Percentiles rank a stretch among this genome's conserved stretches.
Conservation (phyloP, 1,140 invertebrate genomes). For the Sipha flava region DNA sequence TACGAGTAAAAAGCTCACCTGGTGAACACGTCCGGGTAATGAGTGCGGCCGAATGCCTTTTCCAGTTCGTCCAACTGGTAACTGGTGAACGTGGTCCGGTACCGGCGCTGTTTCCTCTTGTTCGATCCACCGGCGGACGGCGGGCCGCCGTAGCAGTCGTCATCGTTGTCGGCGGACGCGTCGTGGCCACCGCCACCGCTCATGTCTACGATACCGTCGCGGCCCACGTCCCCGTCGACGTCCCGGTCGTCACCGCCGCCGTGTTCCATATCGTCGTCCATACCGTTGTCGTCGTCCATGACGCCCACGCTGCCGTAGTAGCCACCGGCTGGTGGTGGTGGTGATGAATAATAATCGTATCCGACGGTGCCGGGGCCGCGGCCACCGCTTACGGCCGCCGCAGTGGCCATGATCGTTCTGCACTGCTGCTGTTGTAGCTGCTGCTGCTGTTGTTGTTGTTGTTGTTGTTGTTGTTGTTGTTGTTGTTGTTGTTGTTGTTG, state of each 20-base stretch:
- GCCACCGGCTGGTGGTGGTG: not conserved
- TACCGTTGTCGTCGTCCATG: not conserved
- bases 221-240: not conserved
- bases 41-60: conserved; percentile 92
- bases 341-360: not conserved
- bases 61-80: conserved; percentile 94
- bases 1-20: conserved; percentile 64
- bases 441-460: not conserved
- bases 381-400: not conserved
- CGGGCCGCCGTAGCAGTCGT: conserved; percentile 57
- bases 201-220: not conserved
- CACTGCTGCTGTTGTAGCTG: not conserved
- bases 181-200: conserved; percentile 19
- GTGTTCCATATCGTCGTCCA: not conserved
- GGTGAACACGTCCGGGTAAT: conserved; percentile 97
- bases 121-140: conserved; percentile 56
- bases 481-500: not conserved
- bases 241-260: not conserved
- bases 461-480: not conserved
- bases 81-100: conserved; percentile 89
- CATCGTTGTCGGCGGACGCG: conserved; percentile 39
- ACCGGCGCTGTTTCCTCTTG: conserved; percentile 82
- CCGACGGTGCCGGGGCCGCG: not conserved
- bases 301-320: not conserved
- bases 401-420: not conserved